A percentile compares a stretch with the other conserved stretches of the same genome.
These are phyloP conservation scores for Vanessa atalanta DNA, from an alignment of 1,140 invertebrate genomes.

Conservation along the genomic window DNA sequence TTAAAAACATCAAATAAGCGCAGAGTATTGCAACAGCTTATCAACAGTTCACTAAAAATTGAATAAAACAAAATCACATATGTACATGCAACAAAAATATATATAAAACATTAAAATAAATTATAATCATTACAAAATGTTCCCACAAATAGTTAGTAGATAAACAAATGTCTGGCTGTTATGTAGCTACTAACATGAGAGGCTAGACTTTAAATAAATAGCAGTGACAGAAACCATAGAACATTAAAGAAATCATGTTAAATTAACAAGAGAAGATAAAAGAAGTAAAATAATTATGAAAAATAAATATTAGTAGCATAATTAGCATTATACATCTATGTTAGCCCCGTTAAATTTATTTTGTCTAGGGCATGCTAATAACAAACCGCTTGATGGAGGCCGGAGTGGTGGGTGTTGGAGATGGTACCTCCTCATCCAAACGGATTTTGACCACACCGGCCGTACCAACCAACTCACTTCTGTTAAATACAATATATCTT, in stretches of 20 bases:
- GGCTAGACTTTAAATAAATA: constrained; percentile 5
- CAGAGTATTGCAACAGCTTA: not conserved
- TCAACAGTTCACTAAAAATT: not conserved
- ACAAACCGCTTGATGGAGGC: constrained; percentile 80
- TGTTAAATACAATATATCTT: constrained; percentile 68
- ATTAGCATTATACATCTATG: constrained; percentile 43
- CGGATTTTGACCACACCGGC: constrained; percentile 79
- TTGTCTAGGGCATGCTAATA: constrained; percentile 61
- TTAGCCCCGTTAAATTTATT: constrained; percentile 53
- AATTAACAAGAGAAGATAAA: constrained; percentile 7
- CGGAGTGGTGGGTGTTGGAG: constrained; percentile 76
- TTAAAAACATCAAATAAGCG: not conserved
- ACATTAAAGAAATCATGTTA: constrained; percentile 20
- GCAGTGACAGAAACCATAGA: constrained; percentile 3
- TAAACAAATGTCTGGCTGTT: not conserved
- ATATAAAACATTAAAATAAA: not conserved
- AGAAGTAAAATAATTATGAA: constrained; percentile 9
- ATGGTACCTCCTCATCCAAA: constrained; percentile 77
- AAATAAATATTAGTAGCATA: constrained; percentile 24
- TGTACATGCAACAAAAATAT: constrained; percentile 7
- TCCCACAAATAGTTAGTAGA: constrained; percentile 18
- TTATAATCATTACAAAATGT: not conserved
- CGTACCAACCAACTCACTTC: constrained; percentile 80
- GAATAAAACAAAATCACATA: not conserved
- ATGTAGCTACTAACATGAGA: not conserved